These are phyloP conservation scores for Octonoba sinensis DNA, from an alignment of 2,888 invertebrate genomes.

Conservation along the genomic window DNA sequence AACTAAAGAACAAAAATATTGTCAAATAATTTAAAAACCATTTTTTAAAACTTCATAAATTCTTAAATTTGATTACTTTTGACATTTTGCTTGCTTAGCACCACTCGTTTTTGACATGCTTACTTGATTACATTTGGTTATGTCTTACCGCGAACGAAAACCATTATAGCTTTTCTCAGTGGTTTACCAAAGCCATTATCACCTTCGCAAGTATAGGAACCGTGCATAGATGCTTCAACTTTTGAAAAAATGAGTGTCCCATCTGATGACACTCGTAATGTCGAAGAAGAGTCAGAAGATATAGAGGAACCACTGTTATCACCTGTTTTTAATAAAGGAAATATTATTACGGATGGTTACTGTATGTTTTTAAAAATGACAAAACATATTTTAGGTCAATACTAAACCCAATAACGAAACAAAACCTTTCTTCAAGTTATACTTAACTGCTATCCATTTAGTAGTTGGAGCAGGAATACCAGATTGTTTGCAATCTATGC, in stretches of 20 bases:
- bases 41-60: neutral
- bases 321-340: neutral
- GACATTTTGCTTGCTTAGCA: conserved; percentile 4
- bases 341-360: too few relatives aligned
- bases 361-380: too few relatives aligned
- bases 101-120: neutral
- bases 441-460: conserved; percentile 55
- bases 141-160: conserved; percentile 52
- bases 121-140: neutral
- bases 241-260: conserved; percentile 28
- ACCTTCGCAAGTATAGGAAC: conserved; percentile 46
- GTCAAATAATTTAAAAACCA: neutral
- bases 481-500: conserved; percentile 55
- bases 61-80: neutral
- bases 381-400: too few relatives aligned
- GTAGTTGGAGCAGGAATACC: conserved; percentile 60
- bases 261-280: conserved; percentile 1
- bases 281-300: conserved; percentile 10
- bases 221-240: conserved; percentile 32
- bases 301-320: neutral
- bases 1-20: too few relatives aligned
- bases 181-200: conserved; percentile 52
- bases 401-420: neutral
- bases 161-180: conserved; percentile 20
- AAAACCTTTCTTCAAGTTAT: neutral